Percentiles rank a stretch among this genome's conserved stretches.
phyloP scores from a whole-genome alignment of 2,888 invertebrate genomes.

The Sinelater perroti region DNA sequence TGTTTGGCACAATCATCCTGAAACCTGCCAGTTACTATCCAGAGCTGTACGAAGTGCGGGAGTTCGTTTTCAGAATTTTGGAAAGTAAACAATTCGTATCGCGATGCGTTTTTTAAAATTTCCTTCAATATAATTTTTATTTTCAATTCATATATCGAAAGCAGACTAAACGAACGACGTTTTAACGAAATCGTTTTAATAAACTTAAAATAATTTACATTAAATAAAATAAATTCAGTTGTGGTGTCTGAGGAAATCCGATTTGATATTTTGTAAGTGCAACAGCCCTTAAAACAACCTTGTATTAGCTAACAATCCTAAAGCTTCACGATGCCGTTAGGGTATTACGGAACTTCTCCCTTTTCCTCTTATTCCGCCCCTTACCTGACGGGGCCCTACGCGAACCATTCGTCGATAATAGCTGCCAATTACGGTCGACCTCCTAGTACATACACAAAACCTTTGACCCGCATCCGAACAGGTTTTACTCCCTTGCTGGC shows the following conservation, averaged over 20 bases:
- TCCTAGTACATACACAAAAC: constrained; percentile 44
- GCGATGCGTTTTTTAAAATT: too few species aligned
- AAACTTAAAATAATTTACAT: too few species aligned
- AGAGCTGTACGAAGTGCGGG: constrained; percentile 48
- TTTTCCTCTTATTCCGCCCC: constrained; percentile 66
- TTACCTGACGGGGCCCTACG: constrained; percentile 64
- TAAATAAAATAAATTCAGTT: too few species aligned
- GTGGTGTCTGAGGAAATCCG: neutral
- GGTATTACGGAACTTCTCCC: constrained; percentile 67
- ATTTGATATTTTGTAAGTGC: too few species aligned
- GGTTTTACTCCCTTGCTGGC: constrained; percentile 78
- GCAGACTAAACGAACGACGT: too few species aligned
- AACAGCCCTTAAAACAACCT: too few species aligned
- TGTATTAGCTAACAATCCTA: neutral
- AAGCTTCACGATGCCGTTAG: constrained; percentile 28
- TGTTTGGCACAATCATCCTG: constrained; percentile 53
- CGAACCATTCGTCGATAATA: constrained; percentile 62
- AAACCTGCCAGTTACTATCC: constrained; percentile 53
- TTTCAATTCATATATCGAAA: too few species aligned
- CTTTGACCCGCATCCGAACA: constrained; percentile 55
- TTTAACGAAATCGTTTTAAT: too few species aligned
- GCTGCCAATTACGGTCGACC: constrained; percentile 54
- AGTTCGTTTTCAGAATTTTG: constrained; percentile 40
- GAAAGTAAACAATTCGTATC: constrained; percentile 36
- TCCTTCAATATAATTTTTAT: too few species aligned